phyloP scores from a whole-genome alignment of 2,888 invertebrate genomes.

The Acronicta aceris region DNA sequence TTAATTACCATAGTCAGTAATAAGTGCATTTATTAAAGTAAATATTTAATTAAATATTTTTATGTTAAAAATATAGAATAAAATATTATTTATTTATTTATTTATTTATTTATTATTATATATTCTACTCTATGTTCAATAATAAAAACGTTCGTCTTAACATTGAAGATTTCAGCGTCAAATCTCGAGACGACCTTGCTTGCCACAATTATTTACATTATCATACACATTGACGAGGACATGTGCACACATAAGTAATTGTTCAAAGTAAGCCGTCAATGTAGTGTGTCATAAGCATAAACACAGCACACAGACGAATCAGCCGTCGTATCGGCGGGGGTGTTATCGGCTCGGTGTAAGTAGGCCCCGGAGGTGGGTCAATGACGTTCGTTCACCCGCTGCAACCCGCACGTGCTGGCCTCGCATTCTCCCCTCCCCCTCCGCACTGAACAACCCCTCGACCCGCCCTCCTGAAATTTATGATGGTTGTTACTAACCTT shows the following conservation, averaged over 20 bases:
- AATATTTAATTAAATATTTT: neutral
- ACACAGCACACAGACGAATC: slow-evolving; percentile 59
- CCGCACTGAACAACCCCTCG: slow-evolving; percentile 42
- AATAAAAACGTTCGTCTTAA: slow-evolving; percentile 30
- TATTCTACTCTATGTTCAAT: slow-evolving; percentile 16
- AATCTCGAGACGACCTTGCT: slow-evolving; percentile 42
- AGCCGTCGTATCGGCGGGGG: slow-evolving; percentile 67
- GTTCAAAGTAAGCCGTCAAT: slow-evolving; percentile 51
- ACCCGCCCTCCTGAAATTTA: slow-evolving; percentile 55
- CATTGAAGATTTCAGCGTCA: slow-evolving; percentile 24
- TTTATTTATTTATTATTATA: too few relatives aligned
- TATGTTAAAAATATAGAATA: neutral
- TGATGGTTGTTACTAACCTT: slow-evolving; percentile 53
- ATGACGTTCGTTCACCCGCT: slow-evolving; percentile 88
- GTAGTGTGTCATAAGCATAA: slow-evolving; percentile 57
- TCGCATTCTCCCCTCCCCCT: slow-evolving; percentile 65
- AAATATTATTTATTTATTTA: too few relatives aligned
- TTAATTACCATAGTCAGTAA: neutral
- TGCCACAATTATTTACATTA: slow-evolving; percentile 63
- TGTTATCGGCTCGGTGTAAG: slow-evolving; percentile 81
- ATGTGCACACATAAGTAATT: slow-evolving; percentile 49
- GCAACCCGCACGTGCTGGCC: slow-evolving; percentile 85
- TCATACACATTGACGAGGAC: slow-evolving; percentile 58
- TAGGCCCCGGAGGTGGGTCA: slow-evolving; percentile 86
- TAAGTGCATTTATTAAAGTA: too few relatives aligned